These are phyloP conservation scores for Cyclophora punctaria DNA, from an alignment of 2,888 invertebrate genomes.

Conservation along the genomic window DNA sequence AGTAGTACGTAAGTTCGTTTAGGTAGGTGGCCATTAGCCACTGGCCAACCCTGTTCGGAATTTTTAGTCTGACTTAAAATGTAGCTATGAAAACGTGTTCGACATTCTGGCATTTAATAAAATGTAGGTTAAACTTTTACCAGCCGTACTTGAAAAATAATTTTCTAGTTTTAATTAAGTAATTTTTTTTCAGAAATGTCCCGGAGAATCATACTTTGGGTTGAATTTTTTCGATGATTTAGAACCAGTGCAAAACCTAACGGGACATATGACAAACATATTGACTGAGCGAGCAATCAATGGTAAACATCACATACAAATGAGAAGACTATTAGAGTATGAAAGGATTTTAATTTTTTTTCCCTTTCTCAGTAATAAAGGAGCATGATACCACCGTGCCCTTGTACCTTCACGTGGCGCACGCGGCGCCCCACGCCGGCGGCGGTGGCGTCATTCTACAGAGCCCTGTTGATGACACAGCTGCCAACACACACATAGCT, in stretches of 20 bases:
- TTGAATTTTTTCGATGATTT: slow-evolving; percentile 35
- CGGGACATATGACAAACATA: slow-evolving; percentile 35
- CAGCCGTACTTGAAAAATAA: too few relatives aligned
- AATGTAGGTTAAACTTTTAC: too few relatives aligned
- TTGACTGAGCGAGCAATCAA: slow-evolving; percentile 33
- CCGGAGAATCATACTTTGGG: slow-evolving; percentile 31
- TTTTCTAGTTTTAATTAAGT: background rate
- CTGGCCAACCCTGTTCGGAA: too few relatives aligned
- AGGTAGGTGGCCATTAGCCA: too few relatives aligned
- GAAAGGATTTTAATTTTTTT: too few relatives aligned
- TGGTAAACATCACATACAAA: slow-evolving; percentile 20
- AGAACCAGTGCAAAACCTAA: slow-evolving; percentile 28
- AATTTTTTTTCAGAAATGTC: slow-evolving; percentile 28
- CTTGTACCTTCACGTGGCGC: slow-evolving; percentile 84
- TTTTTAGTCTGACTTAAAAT: too few relatives aligned
- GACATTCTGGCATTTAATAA: too few relatives aligned
- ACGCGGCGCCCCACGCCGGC: slow-evolving; percentile 84
- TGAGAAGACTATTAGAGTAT: too few relatives aligned
- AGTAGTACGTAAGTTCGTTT: too few relatives aligned
- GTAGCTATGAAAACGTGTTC: too few relatives aligned
- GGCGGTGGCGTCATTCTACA: slow-evolving; percentile 81
- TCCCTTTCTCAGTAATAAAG: slow-evolving; percentile 59
- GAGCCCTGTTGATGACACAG: slow-evolving; percentile 78
- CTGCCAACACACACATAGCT: slow-evolving; percentile 79
- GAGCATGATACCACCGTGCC: slow-evolving; percentile 74